A percentile compares a stretch with the other conserved stretches of the same genome.
These are phyloP conservation scores for Bryconaethiops microstoma DNA, from an alignment of 2,797 vertebrate genomes.

Conservation along the genomic window DNA sequence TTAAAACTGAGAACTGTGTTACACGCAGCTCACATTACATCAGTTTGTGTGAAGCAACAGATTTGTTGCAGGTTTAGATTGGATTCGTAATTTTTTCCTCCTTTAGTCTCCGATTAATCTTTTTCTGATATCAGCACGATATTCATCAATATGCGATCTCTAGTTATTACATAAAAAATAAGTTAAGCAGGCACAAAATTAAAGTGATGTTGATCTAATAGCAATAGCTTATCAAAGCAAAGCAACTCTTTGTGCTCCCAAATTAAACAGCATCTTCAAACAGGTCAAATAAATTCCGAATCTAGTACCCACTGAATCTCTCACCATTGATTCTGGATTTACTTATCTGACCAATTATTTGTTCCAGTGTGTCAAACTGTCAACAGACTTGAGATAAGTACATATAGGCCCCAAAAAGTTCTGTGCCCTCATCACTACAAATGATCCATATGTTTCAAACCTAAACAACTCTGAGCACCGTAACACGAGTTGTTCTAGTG, in stretches of 20 bases:
- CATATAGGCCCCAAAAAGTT: background rate
- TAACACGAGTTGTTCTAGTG: background rate
- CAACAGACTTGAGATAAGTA: background rate
- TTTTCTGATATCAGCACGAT: too few species aligned
- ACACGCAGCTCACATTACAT: too few species aligned
- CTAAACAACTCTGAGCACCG: background rate
- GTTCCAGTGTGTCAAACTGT: background rate
- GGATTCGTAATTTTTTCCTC: too few species aligned
- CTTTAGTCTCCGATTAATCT: too few species aligned
- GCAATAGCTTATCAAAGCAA: too few species aligned
- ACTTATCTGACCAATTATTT: background rate
- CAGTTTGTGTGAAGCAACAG: background rate
- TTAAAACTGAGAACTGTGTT: too few species aligned
- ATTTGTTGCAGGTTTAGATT: too few species aligned
- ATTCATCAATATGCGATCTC: background rate
- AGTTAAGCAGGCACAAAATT: too few species aligned
- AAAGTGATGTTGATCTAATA: too few species aligned
- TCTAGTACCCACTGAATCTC: background rate
- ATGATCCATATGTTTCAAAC: background rate
- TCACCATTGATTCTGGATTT: background rate
- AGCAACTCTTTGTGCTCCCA: background rate
- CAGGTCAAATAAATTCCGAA: background rate
- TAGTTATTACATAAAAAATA: background rate
- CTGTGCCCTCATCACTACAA: background rate
- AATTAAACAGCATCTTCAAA: background rate